These are phyloP conservation scores for Atrichornis clamosus DNA, from an alignment of 2,113 vertebrate genomes.

Conservation along the genomic window DNA sequence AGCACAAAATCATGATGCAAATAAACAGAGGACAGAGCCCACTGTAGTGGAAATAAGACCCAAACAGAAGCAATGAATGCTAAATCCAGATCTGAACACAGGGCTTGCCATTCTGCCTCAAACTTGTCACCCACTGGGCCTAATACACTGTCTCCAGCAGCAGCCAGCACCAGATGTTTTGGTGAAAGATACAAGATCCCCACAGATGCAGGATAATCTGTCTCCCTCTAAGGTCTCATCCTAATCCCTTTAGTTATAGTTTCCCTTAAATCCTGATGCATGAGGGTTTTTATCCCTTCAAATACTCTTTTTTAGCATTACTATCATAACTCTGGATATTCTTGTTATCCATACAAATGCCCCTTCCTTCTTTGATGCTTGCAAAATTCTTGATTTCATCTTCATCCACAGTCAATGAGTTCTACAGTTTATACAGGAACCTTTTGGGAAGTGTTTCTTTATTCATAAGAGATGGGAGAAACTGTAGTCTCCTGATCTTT, in stretches of 20 bases:
- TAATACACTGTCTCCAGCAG: not conserved
- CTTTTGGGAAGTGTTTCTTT: not conserved
- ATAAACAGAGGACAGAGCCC: not conserved
- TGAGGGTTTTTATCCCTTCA: conserved; percentile 6
- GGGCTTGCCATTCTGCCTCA: not conserved
- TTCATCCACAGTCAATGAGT: not conserved
- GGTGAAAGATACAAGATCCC: not conserved
- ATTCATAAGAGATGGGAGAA: not conserved
- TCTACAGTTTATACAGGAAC: not conserved
- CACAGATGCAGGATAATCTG: conserved; percentile 32
- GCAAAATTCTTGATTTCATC: not conserved
- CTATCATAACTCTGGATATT: conserved; percentile 43
- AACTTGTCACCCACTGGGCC: not conserved
- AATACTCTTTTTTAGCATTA: conserved; percentile 49
- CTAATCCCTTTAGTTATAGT: conserved; percentile 52
- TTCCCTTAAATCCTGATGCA: conserved; percentile 38
- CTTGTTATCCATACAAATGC: conserved; percentile 45
- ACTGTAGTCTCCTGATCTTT: not conserved
- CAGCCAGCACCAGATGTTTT: not conserved
- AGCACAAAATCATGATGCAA: not conserved
- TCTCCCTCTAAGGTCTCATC: conserved; percentile 17
- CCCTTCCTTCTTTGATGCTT: not conserved
- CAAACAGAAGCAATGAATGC: rapidly evolving
- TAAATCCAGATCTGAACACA: not conserved
- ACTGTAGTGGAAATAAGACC: not conserved